Percentiles rank a stretch among this genome's conserved stretches.
Evolutionary conservation across 2,888 invertebrate species (phyloP).

Genomic region (Lycocerus yunnanus): DNA sequence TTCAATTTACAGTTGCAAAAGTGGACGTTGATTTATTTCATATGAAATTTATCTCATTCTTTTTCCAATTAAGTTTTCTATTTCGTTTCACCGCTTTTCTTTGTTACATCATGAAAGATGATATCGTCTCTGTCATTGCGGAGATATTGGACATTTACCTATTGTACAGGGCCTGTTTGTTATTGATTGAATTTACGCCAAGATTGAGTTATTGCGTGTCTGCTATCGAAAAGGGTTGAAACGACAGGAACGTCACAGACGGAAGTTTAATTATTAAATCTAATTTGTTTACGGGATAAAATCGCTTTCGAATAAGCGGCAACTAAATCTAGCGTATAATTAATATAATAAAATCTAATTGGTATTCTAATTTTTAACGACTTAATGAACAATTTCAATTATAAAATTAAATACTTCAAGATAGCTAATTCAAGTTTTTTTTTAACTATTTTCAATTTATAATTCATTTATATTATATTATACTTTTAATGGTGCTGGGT

Average conservation of each 20-base stretch:
- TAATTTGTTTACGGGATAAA: constrained; percentile 11
- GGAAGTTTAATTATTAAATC: constrained; percentile 17
- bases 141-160: constrained; percentile 23
- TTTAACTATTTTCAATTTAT: neutral
- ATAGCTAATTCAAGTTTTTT: neutral
- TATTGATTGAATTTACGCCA: constrained; percentile 27
- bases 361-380: constrained; percentile 5
- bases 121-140: constrained; percentile 17
- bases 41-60: constrained; percentile 33
- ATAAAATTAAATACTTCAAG: neutral
- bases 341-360: constrained; percentile 6
- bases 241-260: constrained; percentile 7
- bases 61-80: constrained; percentile 33
- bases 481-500: neutral
- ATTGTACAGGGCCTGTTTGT: constrained; percentile 17
- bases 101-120: constrained; percentile 27
- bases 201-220: constrained; percentile 26
- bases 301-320: constrained; percentile 6
- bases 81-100: constrained; percentile 14
- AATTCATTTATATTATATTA: neutral
- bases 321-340: constrained; percentile 2
- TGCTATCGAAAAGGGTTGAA: constrained; percentile 16
- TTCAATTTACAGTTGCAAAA: constrained; percentile 13
- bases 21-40: constrained; percentile 35
- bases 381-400: neutral